Evolutionary conservation across 30 jellyfish, hydroid and myxozoan species (phyloP), one percentile per base, ranked within the genome.

Genomic region (Sanderia malayensis): DNA sequence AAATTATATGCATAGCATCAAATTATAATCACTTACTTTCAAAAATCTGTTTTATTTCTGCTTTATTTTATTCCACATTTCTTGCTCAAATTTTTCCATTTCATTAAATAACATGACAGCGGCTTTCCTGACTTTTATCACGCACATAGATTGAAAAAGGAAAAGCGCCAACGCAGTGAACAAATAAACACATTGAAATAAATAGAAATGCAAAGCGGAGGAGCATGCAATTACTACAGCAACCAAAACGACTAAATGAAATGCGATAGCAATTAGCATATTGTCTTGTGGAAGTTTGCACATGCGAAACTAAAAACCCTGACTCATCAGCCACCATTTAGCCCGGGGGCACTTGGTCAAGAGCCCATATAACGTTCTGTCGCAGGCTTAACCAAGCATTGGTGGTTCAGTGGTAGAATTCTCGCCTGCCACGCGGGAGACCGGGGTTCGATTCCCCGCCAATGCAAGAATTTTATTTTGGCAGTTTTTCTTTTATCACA

Each of bases 371-470:
- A n/a, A 6, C 52, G 52, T 37, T 37, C 52, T 37, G 13, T 13
- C 10, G 13, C 52, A 4, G 10, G 13, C 52, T 37, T 37, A 37
- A 13, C 13, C 52, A 37, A 37, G 52, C 52, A 37, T 37, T 37
- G 52, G 52, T 37, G 52, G 52, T 37, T 37, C 52, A 37, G 52
- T 37, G 52, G 52, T 37, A 37, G 52, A 37, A 37, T 37, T 37
- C 52, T 37, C 52, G 52, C 52, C 52, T 37, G 52, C 52, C 52
- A 37, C 52, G 52, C 52, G 52, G 52, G 52, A 37, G 52, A 37
- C 52, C 52, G 52, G 52, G 52, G 52, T 37, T 37, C 52, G 52
- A 37, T 37, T 37, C 52, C 52, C 52, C 52, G 52, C 52, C 52
- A 37, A 37, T 37, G 52, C 52, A 37, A 37, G 52, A 6, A 4